Percentiles rank a stretch among this genome's conserved stretches.
Conservation (phyloP, 2,113 vertebrate species). For the Melanotaenia duboulayi region DNA sequence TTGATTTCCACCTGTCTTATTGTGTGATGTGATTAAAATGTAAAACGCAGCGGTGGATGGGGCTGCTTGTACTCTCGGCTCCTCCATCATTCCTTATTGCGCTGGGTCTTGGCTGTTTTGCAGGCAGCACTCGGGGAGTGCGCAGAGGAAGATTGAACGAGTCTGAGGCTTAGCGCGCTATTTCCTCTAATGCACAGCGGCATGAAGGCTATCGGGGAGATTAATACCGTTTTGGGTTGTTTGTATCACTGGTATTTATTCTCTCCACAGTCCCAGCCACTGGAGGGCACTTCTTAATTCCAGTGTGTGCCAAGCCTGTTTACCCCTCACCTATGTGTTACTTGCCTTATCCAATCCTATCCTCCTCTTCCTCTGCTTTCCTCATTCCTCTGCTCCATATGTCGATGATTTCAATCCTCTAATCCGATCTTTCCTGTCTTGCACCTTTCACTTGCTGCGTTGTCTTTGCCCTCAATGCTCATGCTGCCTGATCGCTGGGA, state of each 20-base stretch:
- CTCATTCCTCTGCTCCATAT: not conserved
- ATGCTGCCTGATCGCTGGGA: constrained; percentile 8
- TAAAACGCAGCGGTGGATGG: constrained; percentile 66
- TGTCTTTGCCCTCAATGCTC: constrained; percentile 12
- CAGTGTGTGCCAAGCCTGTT: constrained; percentile 46
- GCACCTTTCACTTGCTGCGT: constrained; percentile 13
- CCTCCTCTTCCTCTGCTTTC: not conserved
- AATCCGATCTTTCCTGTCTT: constrained; percentile 19
- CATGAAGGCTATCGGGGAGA: constrained; percentile 78
- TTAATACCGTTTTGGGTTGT: constrained; percentile 79
- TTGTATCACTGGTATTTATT: constrained; percentile 81
- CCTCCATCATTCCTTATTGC: constrained; percentile 79
- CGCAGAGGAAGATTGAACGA: constrained; percentile 70
- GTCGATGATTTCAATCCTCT: constrained; percentile 24
- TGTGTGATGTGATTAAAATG: constrained; percentile 82
- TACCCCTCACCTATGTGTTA: constrained; percentile 54
- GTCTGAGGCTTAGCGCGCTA: constrained; percentile 67
- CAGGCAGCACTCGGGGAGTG: constrained; percentile 64
- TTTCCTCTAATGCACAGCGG: constrained; percentile 77
- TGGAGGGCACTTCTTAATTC: constrained; percentile 66
- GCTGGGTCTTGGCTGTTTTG: constrained; percentile 65
- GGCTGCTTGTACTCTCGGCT: constrained; percentile 37
- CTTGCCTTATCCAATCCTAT: constrained; percentile 20
- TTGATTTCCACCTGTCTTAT: constrained; percentile 72
- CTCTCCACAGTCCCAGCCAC: constrained; percentile 72